Evolutionary conservation across 2,797 vertebrate genomes (phyloP), one percentile per base, ranked within the genome.

Genomic region (Enoplosus armatus): DNA sequence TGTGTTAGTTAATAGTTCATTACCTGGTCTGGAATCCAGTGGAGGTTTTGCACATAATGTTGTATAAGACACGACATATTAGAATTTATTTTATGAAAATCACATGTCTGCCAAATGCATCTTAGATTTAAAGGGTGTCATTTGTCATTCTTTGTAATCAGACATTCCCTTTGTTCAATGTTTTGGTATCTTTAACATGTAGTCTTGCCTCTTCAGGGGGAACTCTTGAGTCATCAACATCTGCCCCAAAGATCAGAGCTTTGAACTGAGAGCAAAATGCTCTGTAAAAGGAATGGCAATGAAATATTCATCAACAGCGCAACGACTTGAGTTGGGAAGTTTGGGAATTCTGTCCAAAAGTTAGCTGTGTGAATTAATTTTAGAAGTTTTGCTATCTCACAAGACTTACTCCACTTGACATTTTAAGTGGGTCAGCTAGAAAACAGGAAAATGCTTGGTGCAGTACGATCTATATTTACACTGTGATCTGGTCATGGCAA

Each of bases 141-240:
- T 85, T 80, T 77, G 29, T 53, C 66, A 86, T 88, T 90, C 81
- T 77, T 74, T 90, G 15, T 88, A 35, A 92, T 92, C 56, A 85
- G 16, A 24, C 4, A 89, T 93, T 92, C 87, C 48, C 56, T 92
- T 87, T 89, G 72, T 84, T 82, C 22, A 26, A 18, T 82, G 69
- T 68, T 90, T 87, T 75, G 68, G 37, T 35, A 24, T 63, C 55
- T 47, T 83, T 50, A 65, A 54, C 58, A 33, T 71, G 45, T 33
- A 61, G 58, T 26, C 9, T 72, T 33, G 72, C 26, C 59, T 73
- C 61, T 79, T 75, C 69, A 47, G 43, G 81, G 31, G 47, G 31
- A 73, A 70, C 64, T 75, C 73, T 88, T 75, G 67, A 87, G 75
- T 85, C 80, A 77, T 85, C 63, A 82, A 35, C 67, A 69, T 86